phyloP scores from a whole-genome alignment of 2,113 vertebrate genomes.

The Lepus americanus region DNA sequence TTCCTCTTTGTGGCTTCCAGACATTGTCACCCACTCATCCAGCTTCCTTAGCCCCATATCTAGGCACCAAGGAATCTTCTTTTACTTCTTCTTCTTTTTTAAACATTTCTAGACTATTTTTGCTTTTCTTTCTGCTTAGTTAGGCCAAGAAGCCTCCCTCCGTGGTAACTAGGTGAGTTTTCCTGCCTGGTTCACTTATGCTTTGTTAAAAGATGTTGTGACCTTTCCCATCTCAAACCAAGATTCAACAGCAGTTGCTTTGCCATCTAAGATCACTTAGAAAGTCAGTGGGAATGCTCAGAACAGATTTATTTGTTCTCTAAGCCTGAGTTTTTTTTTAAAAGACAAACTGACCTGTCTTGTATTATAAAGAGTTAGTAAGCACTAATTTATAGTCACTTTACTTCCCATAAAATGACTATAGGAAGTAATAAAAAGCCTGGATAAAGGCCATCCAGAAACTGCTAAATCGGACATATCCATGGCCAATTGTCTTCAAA shows the following conservation, averaged over 20 bases:
- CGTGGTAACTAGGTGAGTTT: neutral
- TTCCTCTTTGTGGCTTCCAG: neutral
- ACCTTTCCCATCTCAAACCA: neutral
- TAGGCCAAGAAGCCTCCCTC: neutral
- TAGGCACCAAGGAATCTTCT: neutral
- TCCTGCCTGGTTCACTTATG: neutral
- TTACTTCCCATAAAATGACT: conserved; percentile 54
- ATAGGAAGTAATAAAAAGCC: conserved; percentile 37
- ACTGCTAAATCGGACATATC: conserved; percentile 61
- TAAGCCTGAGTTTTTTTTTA: neutral
- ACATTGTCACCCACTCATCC: fast-evolving
- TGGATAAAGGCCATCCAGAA: conserved; percentile 23
- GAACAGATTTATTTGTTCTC: neutral
- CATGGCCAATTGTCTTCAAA: conserved; percentile 35
- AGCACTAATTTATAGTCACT: conserved; percentile 72
- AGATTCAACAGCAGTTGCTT: neutral
- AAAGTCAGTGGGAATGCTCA: neutral
- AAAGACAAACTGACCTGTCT: conserved; percentile 67
- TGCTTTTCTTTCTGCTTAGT: neutral
- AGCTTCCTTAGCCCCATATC: neutral
- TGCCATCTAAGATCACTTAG: neutral
- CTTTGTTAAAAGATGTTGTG: neutral
- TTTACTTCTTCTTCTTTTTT: neutral
- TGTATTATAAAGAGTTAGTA: conserved; percentile 48
- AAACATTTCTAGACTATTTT: neutral